Evolutionary conservation across 1,140 invertebrate species (phyloP).

Genomic region (Mylabris phalerata): DNA sequence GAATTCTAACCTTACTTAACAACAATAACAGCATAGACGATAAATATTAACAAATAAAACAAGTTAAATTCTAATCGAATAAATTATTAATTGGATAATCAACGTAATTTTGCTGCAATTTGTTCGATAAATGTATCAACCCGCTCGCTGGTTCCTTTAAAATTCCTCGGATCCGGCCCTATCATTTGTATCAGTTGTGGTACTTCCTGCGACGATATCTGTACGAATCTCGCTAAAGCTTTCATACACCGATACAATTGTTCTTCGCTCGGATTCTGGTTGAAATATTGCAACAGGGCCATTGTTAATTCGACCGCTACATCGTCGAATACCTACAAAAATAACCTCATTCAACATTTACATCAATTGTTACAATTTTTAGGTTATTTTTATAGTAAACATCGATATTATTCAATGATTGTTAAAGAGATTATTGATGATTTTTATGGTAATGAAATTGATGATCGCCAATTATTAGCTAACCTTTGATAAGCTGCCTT

Average conservation of each 20-base stretch:
- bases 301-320: constrained; percentile 86
- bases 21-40: constrained; percentile 1
- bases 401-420: not conserved
- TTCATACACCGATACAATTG: constrained; percentile 71
- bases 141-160: constrained; percentile 70
- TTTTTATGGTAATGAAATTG: not conserved
- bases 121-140: constrained; percentile 74
- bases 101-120: constrained; percentile 42
- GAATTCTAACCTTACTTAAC: no score
- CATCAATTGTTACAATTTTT: no score
- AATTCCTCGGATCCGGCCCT: constrained; percentile 78
- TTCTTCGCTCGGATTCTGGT: constrained; percentile 70
- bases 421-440: not conserved
- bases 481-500: constrained; percentile 63
- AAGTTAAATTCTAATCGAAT: not conserved
- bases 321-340: constrained; percentile 81
- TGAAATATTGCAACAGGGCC: constrained; percentile 86
- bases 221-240: constrained; percentile 70
- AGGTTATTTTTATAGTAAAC: no score
- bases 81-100: not conserved
- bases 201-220: constrained; percentile 73
- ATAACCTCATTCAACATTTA: not conserved
- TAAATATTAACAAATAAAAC: constrained; percentile 4
- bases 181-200: constrained; percentile 87
- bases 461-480: constrained; percentile 28